These are phyloP conservation scores for Sitodiplosis mosellana DNA, from an alignment of 1,140 invertebrate species.

Conservation along the genomic window DNA sequence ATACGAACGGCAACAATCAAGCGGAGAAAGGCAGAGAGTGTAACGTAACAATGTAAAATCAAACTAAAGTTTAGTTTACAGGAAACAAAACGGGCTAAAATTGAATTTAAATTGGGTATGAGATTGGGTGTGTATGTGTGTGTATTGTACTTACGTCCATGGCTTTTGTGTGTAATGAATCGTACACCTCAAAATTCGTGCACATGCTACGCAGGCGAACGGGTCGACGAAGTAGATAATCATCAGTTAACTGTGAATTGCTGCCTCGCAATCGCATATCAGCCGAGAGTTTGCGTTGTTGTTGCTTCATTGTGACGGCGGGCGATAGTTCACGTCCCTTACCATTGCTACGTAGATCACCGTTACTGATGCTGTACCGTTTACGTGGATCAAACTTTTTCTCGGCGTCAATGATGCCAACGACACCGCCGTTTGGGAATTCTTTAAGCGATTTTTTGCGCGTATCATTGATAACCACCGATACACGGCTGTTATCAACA, in stretches of 20 bases:
- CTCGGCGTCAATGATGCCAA: background rate
- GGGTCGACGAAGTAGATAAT: conserved; percentile 28
- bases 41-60: background rate
- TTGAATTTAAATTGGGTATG: conserved; percentile 2
- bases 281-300: conserved; percentile 19
- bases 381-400: conserved; percentile 1
- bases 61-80: background rate
- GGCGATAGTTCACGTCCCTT: conserved; percentile 18
- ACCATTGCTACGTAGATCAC: background rate
- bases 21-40: background rate
- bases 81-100: background rate
- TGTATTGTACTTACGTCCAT: conserved; percentile 26
- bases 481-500: background rate
- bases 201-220: conserved; percentile 38
- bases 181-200: conserved; percentile 38
- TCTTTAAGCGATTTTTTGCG: background rate
- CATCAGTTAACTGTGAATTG: conserved; percentile 20
- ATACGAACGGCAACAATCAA: background rate
- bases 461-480: background rate
- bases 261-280: conserved; percentile 17
- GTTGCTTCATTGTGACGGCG: conserved; percentile 16
- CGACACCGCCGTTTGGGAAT: background rate
- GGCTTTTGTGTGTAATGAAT: conserved; percentile 34
- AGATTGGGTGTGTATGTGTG: no score
- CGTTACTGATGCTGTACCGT: background rate